Base-by-base conservation (phyloP, 2,888 invertebrate species). In the Lingula anatina region DNA sequence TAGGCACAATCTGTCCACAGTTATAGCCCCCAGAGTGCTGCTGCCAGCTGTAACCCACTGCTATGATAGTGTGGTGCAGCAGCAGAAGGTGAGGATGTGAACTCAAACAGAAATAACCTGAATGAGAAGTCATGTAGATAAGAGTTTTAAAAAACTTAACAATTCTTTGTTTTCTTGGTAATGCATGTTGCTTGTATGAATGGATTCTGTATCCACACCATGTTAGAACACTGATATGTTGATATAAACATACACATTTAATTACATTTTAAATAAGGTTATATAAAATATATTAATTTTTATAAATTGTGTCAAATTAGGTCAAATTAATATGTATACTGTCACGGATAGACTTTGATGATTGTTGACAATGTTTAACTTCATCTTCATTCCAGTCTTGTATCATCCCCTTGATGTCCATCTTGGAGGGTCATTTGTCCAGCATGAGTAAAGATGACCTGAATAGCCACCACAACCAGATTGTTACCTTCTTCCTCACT, bases 401-500 rank as follows among this genome's bases (percentile, higher is more conserved):
- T 53, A 53, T 67, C 2, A 53, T 55, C 15, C 54, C 62, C 1
- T 78, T 93, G 5, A 87, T 93, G 87, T 81, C 82, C 2, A 81
- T 93, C 1, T 73, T 93, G 31, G 82, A 85, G 1, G 87, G 90
- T 46, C 86, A 85, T 60, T 84, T 93, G 53, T 78, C 78, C 0
- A 82, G 82, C 55, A 80, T 66, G 26, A 80, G 82, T 0, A 80
- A 83, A 5, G 79, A 82, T 0, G 86, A 89, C 47, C 81, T 91
- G 37, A 82, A 79, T 35, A 78, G 82, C 0, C 80, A 86, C 42
- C 83, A 88, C 53, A 80, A 83, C 3, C 85, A 87, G 51, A 78
- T 94, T 23, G 85, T 86, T 0, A 76, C 80, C 0, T 87, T 93
- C 70, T 91, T 91, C 78, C 72, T 90, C 35, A 81, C 83, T 27